Conservation (phyloP, 2,888 invertebrate genomes). For the Platycheirus rosarum region DNA sequence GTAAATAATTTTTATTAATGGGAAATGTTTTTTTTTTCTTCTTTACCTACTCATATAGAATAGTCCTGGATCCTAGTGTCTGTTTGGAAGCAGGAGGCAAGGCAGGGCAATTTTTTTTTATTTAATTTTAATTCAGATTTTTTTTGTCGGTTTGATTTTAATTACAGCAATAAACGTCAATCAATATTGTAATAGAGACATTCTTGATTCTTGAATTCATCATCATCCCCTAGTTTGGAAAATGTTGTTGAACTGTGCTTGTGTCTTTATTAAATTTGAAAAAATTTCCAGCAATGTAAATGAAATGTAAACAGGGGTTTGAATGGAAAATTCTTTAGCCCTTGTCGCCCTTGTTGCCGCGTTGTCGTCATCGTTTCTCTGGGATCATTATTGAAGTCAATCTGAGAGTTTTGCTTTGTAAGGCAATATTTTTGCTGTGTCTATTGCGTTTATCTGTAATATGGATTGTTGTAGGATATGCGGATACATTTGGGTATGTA, state of each 20-base stretch:
- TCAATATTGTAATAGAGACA: constrained; percentile 72
- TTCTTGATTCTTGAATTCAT: constrained; percentile 65
- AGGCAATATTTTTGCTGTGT: constrained; percentile 59
- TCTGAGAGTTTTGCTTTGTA: constrained; percentile 60
- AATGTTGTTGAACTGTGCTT: constrained; percentile 47
- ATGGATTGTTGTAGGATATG: constrained; percentile 23
- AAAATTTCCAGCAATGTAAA: constrained; percentile 62
- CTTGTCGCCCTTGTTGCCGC: constrained; percentile 36
- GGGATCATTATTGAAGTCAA: constrained; percentile 72
- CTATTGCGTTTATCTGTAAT: constrained; percentile 43
- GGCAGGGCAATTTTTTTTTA: constrained; percentile 36
- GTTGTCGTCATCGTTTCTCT: constrained; percentile 53
- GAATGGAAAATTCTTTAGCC: constrained; percentile 40
- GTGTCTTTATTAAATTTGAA: constrained; percentile 67
- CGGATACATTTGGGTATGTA: neutral
- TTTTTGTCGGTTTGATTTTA: constrained; percentile 57
- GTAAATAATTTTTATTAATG: constrained; percentile 27
- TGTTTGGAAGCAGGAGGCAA: constrained; percentile 34
- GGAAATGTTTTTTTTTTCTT: constrained; percentile 10
- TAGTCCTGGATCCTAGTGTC: constrained; percentile 25
- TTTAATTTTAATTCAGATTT: constrained; percentile 3
- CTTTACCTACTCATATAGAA: no score
- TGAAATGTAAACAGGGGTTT: constrained; percentile 72
- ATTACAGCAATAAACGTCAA: constrained; percentile 74
- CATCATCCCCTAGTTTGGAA: constrained; percentile 59